Percentiles rank a stretch among this genome's conserved stretches.
Evolutionary conservation across 2,888 invertebrate species (phyloP).

Genomic region (Drosophila mulleri): DNA sequence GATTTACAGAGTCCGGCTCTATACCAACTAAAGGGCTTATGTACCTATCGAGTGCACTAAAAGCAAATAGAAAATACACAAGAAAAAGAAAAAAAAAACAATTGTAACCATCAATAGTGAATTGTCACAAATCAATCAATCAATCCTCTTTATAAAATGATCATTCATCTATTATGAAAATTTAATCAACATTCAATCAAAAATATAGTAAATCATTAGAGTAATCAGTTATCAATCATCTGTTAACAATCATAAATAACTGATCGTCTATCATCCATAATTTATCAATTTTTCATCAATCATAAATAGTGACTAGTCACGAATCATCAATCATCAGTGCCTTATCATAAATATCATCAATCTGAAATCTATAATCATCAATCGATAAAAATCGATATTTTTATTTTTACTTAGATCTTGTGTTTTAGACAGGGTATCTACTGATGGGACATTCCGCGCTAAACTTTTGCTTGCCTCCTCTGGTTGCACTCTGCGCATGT

Average conservation of each 20-base stretch:
- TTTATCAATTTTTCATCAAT: background rate
- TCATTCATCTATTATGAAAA: background rate
- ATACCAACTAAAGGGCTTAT: slow-evolving; percentile 22
- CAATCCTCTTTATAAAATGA: no score
- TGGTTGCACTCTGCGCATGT: background rate
- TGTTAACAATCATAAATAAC: background rate
- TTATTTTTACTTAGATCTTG: background rate
- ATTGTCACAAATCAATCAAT: background rate
- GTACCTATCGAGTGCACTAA: slow-evolving; percentile 7
- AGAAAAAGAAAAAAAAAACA: no score
- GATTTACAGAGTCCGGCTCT: slow-evolving; percentile 40
- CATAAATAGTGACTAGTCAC: background rate
- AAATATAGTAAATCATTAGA: no score
- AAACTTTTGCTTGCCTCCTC: background rate
- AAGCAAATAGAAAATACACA: background rate
- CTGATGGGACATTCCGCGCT: no score
- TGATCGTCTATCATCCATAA: background rate
- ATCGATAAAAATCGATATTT: background rate
- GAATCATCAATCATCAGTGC: background rate
- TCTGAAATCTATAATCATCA: background rate
- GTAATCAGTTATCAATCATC: background rate
- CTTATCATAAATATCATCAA: background rate
- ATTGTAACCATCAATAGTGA: no score
- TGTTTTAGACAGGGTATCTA: background rate
- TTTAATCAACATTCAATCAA: background rate